Base-by-base conservation (phyloP, 2,113 vertebrate genomes). In the Delphinapterus leucas region DNA sequence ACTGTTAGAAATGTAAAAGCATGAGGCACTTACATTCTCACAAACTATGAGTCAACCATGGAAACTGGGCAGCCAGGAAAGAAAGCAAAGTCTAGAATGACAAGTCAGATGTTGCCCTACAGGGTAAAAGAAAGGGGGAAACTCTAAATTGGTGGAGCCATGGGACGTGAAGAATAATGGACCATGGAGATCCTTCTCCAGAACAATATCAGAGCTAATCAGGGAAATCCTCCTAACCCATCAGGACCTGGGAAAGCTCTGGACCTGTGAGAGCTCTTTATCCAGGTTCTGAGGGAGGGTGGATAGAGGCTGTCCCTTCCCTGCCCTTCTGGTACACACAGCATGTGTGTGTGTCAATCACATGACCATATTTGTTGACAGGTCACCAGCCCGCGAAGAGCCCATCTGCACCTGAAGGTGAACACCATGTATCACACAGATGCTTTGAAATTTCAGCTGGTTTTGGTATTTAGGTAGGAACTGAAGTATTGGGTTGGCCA, bases 241-340 rank as follows among this genome's bases (percentile, higher is more conserved):
- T 33, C 41, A 71, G 36, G 15, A 18, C 13, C 10, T 7, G 4
- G 20, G 28, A 44, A 23, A 33, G 8, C 6, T 36, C 3, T 3
- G 14, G 47, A 5, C 4, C 8, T 21, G 3, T 8, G 20, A 20
- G 33, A 15, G 8, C 6, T 31, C 67, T 4, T 8, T 28, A 1
- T 23, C 3, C 23, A 68, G 21, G 26, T 31, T 63, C 9, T 26
- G 15, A 31, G 28, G 49, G n/a, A 53, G 36, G 11, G 23, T 44
- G 53, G 58, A 1, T 17, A 85, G n/a, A 65, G 21, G 6, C 8
- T 31, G 15, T 5, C 41, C 15, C 0, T 1, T 55, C 11, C 2
- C 63, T 26, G 18, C 2, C 8, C 25, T 36, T 11, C 55, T 7
- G 2, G 31, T 0, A n/a, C 9, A 2, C 25, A 4, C 6, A 15